phyloP scores from a whole-genome alignment of 2,113 vertebrate species.

The Perca fluviatilis region DNA sequence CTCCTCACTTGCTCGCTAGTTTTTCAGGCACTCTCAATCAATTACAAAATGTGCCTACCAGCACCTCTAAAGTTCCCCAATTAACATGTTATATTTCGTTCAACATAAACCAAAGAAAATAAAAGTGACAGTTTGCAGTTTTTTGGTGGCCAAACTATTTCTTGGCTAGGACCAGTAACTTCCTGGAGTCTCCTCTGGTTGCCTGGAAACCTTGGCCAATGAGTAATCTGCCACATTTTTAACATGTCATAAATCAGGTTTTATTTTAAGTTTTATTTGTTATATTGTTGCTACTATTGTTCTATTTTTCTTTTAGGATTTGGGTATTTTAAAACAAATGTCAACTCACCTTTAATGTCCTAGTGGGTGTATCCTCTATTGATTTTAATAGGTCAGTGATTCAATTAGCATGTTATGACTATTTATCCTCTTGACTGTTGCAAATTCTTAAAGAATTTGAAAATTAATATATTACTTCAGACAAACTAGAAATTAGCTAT shows the following conservation, averaged over 20 bases:
- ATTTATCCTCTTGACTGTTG: not conserved
- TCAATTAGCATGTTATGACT: not conserved
- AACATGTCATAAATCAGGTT: no score
- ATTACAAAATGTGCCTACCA: not conserved
- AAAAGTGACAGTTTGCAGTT: no score
- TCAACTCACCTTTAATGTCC: no score
- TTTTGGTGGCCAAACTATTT: no score
- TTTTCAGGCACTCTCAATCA: not conserved
- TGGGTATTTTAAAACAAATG: no score
- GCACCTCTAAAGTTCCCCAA: not conserved
- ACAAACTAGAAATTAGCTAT: not conserved
- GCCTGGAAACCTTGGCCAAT: not conserved
- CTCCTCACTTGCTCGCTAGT: not conserved
- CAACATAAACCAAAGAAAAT: no score
- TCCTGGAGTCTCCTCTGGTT: no score
- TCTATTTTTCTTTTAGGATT: no score
- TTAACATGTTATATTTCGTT: not conserved
- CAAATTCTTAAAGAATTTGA: not conserved
- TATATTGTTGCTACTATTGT: no score
- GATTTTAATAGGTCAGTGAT: not conserved
- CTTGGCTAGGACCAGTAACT: no score
- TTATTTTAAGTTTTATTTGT: no score
- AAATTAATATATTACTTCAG: no score
- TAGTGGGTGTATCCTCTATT: not conserved
- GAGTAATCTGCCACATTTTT: not conserved